Conservation (phyloP, 2,888 invertebrate genomes). For the Scaptomyza flava region DNA sequence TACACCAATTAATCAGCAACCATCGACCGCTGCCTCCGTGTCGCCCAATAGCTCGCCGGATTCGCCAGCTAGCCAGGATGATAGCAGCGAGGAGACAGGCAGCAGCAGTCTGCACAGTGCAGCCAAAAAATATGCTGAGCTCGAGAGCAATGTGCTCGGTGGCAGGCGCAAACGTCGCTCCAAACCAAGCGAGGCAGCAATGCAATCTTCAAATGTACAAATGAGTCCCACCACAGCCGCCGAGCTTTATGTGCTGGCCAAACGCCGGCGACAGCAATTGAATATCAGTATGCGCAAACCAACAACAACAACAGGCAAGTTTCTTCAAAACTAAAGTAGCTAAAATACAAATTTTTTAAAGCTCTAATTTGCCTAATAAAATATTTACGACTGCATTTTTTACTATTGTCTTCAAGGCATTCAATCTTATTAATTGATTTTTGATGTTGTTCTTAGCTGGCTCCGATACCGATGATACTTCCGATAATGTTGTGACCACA, state of each 20-base stretch:
- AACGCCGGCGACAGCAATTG: conserved; percentile 80
- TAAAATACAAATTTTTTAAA: no score
- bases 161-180: conserved; percentile 84
- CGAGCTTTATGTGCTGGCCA: conserved; percentile 68
- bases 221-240: conserved; percentile 73
- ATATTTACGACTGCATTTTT: no score
- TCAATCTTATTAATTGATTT: background rate
- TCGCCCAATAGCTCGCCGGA: conserved; percentile 82
- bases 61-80: conserved; percentile 83
- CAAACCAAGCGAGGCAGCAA: conserved; percentile 84
- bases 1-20: conserved; percentile 15
- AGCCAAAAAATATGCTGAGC: conserved; percentile 76
- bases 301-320: conserved; percentile 51
- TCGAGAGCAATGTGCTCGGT: conserved; percentile 65
- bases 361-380: no score
- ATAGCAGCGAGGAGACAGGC: conserved; percentile 83
- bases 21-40: conserved; percentile 8
- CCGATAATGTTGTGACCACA: conserved; percentile 79
- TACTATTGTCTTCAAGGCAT: no score
- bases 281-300: conserved; percentile 71
- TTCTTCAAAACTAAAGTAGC: background rate
- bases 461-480: conserved; percentile 84
- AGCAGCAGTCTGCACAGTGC: conserved; percentile 69
- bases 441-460: conserved; percentile 64
- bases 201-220: conserved; percentile 51